Percentiles rank a stretch among this genome's conserved stretches.
phyloP scores from a whole-genome alignment of 2,888 invertebrate genomes.

The Eupithecia subfuscata region DNA sequence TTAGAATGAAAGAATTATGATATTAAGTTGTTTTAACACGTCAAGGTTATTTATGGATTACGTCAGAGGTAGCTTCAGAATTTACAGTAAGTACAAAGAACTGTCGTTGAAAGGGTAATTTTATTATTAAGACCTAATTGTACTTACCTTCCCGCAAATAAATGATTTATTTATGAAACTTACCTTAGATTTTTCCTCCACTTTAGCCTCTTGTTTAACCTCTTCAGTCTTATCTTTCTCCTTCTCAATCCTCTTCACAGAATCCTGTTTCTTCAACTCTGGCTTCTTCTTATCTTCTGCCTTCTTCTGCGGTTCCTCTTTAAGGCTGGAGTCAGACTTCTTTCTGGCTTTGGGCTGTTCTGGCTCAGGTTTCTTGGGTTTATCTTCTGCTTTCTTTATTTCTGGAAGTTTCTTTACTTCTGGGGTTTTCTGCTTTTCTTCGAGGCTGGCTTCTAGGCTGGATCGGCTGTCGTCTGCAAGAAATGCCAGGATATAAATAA shows the following conservation, averaged over 20 bases:
- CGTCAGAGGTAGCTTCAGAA: too few relatives aligned
- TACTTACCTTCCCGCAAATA: too few relatives aligned
- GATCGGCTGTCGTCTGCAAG: constrained; percentile 70
- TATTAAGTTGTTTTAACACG: too few relatives aligned
- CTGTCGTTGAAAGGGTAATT: too few relatives aligned
- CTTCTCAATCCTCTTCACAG: constrained; percentile 60
- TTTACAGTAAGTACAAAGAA: too few relatives aligned
- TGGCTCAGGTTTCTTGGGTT: constrained; percentile 54
- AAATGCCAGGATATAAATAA: background rate
- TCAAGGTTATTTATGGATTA: too few relatives aligned
- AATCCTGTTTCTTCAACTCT: constrained; percentile 66
- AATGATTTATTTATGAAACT: too few relatives aligned
- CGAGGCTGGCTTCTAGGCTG: constrained; percentile 63
- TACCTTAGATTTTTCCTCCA: constrained; percentile 49
- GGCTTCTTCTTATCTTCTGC: constrained; percentile 63
- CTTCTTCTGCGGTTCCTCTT: constrained; percentile 70
- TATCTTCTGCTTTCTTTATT: constrained; percentile 53
- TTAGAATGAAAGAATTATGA: too few relatives aligned
- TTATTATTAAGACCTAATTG: too few relatives aligned
- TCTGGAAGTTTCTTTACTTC: constrained; percentile 24
- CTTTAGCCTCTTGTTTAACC: constrained; percentile 51
- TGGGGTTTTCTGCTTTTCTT: constrained; percentile 35
- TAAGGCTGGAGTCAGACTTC: constrained; percentile 75
- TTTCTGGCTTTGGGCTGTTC: constrained; percentile 66
- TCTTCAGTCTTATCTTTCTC: constrained; percentile 49